Conservation (phyloP, 2,113 vertebrate genomes). For the Silurus meridionalis region DNA sequence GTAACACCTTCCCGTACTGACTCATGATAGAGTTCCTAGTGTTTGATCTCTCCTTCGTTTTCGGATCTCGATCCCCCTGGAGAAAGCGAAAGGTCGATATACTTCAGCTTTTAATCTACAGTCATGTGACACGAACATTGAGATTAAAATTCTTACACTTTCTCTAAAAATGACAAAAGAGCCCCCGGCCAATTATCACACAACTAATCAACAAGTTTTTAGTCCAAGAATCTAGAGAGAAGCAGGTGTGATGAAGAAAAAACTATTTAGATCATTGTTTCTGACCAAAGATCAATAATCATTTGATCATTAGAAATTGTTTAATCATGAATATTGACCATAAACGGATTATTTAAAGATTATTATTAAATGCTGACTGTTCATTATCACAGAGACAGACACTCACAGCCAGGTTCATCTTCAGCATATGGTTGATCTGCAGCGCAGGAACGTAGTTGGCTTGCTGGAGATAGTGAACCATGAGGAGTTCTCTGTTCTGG, state of each 20-base stretch:
- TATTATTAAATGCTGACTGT: background rate
- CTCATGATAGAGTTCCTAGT: conserved; percentile 88
- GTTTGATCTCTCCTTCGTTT: conserved; percentile 80
- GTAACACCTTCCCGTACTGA: conserved; percentile 86
- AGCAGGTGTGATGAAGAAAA: background rate
- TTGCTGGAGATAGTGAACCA: conserved; percentile 88
- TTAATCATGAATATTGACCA: background rate
- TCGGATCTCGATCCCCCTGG: conserved; percentile 85
- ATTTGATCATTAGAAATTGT: background rate
- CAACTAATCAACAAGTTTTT: too few species aligned
- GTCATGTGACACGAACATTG: background rate
- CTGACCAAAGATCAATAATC: background rate
- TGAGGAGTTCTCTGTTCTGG: conserved; percentile 84
- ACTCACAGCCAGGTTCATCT: conserved; percentile 78
- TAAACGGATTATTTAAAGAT: background rate
- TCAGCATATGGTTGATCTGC: conserved; percentile 85
- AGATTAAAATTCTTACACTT: background rate
- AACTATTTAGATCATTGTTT: background rate
- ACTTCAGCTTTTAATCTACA: background rate
- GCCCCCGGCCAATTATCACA: background rate
- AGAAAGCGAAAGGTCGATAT: background rate
- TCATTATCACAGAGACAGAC: background rate
- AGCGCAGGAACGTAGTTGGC: conserved; percentile 89
- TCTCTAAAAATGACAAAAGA: background rate
- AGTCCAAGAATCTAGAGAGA: background rate